A percentile compares a stretch with the other conserved stretches of the same genome.
phyloP scores from a whole-genome alignment of 2,113 vertebrate genomes.

The Python bivittatus region DNA sequence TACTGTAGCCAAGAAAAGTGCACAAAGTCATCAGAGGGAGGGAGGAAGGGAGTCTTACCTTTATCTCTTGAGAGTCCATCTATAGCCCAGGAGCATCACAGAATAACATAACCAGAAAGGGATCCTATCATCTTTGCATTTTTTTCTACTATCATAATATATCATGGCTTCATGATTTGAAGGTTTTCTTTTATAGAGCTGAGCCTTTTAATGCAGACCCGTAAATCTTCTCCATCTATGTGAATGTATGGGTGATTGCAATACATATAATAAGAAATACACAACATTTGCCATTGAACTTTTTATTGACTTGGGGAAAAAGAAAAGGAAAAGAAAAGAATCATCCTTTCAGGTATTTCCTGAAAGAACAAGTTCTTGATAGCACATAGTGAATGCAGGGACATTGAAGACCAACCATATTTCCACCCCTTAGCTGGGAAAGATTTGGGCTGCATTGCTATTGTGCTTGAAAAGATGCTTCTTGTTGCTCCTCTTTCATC shows the following conservation, averaged over 20 bases:
- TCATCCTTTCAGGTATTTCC: neutral
- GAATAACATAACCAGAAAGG: neutral
- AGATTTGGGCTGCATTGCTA: neutral
- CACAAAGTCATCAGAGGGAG: neutral
- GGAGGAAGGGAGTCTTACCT: neutral
- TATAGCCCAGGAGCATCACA: neutral
- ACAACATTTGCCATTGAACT: slow-evolving; percentile 3
- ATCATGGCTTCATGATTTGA: neutral
- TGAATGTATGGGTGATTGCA: neutral
- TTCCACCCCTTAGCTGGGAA: neutral
- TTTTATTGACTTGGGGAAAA: slow-evolving; percentile 16
- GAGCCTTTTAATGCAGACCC: neutral
- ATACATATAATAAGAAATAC: neutral
- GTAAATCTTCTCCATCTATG: neutral
- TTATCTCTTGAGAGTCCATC: neutral
- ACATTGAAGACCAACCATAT: neutral
- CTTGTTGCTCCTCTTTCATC: neutral
- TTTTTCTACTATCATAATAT: neutral
- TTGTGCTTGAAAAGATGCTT: neutral
- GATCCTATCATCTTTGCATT: neutral
- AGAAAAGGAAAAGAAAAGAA: no score
- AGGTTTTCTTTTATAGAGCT: neutral
- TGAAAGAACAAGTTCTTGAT: neutral
- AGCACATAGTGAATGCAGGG: neutral
- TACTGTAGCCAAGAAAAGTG: neutral